Evolutionary conservation across 64 coral and sea anemone species (phyloP).

Genomic region (Pocillopora verrucosa): DNA sequence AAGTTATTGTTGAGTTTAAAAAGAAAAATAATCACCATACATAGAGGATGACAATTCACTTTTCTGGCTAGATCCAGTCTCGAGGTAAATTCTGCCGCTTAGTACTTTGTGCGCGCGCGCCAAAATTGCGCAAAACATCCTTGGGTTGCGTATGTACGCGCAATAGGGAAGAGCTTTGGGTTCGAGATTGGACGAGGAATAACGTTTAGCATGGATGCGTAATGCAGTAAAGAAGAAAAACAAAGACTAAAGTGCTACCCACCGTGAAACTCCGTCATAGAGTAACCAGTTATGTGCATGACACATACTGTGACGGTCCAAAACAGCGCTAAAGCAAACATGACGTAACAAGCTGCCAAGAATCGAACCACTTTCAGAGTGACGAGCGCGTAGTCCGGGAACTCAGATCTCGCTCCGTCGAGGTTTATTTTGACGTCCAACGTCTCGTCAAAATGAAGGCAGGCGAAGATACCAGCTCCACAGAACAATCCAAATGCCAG

Average conservation of each 20-base stretch:
- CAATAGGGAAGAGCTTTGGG: no score
- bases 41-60: no score
- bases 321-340: slow-evolving; percentile 66
- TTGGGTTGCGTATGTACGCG: no score
- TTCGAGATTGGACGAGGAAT: no score
- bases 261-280: slow-evolving; percentile 90
- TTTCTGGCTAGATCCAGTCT: no score
- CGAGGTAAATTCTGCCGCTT: no score
- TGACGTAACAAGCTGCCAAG: slow-evolving; percentile 59
- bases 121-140: no score
- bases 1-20: no score
- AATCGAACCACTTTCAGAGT: slow-evolving; percentile 60
- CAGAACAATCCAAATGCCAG: slow-evolving; percentile 53
- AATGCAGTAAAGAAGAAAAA: not conserved
- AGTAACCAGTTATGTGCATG: slow-evolving; percentile 73
- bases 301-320: slow-evolving; percentile 75
- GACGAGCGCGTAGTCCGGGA: slow-evolving; percentile 10
- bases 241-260: not conserved
- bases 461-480: slow-evolving; percentile 39
- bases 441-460: slow-evolving; percentile 53
- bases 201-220: no score
- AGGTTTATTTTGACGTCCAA: slow-evolving; percentile 58
- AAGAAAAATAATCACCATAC: no score
- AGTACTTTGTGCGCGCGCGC: no score
- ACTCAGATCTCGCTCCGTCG: slow-evolving; percentile 8